Conservation (phyloP, 2,888 invertebrate genomes). For the Xanthia togata region DNA sequence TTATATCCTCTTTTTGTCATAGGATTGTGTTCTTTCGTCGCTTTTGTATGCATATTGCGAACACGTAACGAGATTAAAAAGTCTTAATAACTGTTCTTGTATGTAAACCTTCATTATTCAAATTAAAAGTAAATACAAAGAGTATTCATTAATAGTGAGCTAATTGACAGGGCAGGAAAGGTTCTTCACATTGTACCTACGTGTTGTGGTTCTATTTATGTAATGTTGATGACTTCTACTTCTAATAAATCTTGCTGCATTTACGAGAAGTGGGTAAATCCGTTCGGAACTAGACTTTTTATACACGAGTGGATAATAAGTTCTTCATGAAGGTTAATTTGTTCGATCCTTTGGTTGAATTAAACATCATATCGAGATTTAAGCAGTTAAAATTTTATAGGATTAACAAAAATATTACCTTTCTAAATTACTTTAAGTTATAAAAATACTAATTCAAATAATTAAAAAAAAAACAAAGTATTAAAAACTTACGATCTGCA, state of each 20-base stretch:
- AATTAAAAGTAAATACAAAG: slow-evolving; percentile 50
- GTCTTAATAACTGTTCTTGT: slow-evolving; percentile 41
- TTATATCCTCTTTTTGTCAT: slow-evolving; percentile 60
- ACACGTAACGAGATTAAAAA: slow-evolving; percentile 41
- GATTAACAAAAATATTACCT: not conserved
- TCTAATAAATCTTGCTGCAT: slow-evolving; percentile 59
- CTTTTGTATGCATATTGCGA: slow-evolving; percentile 59
- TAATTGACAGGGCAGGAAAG: slow-evolving; percentile 60
- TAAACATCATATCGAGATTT: not conserved
- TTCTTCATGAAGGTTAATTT: slow-evolving; percentile 44
- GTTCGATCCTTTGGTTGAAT: not conserved
- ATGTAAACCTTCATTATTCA: slow-evolving; percentile 35
- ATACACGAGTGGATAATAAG: slow-evolving; percentile 43
- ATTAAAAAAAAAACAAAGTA: not conserved
- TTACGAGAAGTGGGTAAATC: slow-evolving; percentile 66
- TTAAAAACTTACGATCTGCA: not conserved
- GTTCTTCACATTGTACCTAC: slow-evolving; percentile 60
- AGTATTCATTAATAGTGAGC: slow-evolving; percentile 46
- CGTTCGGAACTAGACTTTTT: slow-evolving; percentile 64
- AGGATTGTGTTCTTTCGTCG: slow-evolving; percentile 53
- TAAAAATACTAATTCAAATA: not conserved
- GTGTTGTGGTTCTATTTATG: slow-evolving; percentile 58
- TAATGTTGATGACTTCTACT: slow-evolving; percentile 58
- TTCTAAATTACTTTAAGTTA: not conserved
- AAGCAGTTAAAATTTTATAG: not conserved